Percentiles rank a stretch among this genome's conserved stretches.
Evolutionary conservation across 2,797 vertebrate genomes (phyloP).

Genomic region (Acanthiza pusilla): DNA sequence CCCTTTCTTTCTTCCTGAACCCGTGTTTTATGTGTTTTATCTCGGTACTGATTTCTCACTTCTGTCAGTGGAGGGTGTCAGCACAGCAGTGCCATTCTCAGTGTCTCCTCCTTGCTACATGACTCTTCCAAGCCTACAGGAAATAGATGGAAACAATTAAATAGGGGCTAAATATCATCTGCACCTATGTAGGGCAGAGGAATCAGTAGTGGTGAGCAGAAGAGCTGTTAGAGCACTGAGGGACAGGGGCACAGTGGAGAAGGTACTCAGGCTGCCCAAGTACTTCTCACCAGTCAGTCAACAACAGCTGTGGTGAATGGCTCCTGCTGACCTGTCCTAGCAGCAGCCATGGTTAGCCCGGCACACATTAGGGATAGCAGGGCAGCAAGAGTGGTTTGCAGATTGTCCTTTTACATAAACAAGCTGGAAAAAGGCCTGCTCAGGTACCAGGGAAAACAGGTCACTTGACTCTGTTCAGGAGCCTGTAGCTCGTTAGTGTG

Average conservation of each 20-base stretch:
- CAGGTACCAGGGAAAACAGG: not conserved
- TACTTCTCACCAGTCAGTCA: not conserved
- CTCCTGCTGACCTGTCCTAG: not conserved
- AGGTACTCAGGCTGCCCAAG: not conserved
- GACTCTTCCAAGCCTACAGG: not conserved
- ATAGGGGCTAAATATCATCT: not conserved
- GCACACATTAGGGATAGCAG: not conserved
- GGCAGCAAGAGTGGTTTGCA: not conserved
- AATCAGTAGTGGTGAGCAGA: not conserved
- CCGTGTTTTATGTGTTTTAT: constrained; percentile 35
- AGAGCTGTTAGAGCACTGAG: not conserved
- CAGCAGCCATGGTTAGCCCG: not conserved
- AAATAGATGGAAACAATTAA: not conserved
- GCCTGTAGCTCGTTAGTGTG: not conserved
- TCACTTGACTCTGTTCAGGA: not conserved
- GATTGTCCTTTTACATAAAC: not conserved
- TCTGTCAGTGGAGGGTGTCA: not conserved
- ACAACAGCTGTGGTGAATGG: not conserved
- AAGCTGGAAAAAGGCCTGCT: not conserved
- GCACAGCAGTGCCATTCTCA: not conserved
- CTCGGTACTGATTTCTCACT: constrained; percentile 46
- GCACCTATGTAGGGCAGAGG: not conserved
- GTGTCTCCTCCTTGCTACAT: not conserved
- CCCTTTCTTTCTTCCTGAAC: not conserved
- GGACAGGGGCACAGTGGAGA: not conserved